Base-by-base conservation (phyloP, 2,888 invertebrate species). In the Embidobia sp. region DNA sequence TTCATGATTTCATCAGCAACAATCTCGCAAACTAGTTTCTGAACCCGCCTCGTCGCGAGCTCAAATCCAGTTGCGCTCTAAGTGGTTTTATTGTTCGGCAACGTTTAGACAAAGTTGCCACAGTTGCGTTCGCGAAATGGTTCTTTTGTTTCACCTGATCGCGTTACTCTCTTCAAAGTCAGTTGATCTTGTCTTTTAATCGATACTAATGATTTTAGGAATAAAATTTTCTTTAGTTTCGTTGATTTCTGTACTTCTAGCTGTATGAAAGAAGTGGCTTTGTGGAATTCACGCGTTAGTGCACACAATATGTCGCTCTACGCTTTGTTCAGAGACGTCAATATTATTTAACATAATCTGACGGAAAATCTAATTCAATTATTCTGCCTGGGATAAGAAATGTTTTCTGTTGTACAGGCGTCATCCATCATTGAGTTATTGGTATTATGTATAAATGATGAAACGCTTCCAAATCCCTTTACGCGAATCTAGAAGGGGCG, bases 341-440 rank as follows among this genome's bases (percentile, higher is more conserved):
- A 18, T 19, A 46, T 48, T 13, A 59, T 42, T 26, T 48, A 11
- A 22, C 18, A n/a, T 40, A 46, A 64, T 55, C 48, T 16, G 15
- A 37, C 18, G 35, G 10, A 27, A 64, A 73, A 64, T 57, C 49
- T 11, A 42, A 57, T 64, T 72, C 73, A 57, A 57, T 73, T 64
- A 64, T 74, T 51, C 59, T 59, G 0, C 4, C 0, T 26, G 37
- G 51, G 53, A 63, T 66, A 57, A 73, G 26, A 10, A 26, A 64
- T 57, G 57, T 59, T 73, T 66, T 35, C 22, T 11, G 35, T 44
- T 57, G 57, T 66, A 42, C 49, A 33, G 7, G 7, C 49, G 29
- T 29, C 66, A 73, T 73, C 66, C 57, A 73, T 73, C 73, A 73
- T 57, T 66, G 57, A 64, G 64, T 66, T 73, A 66, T 59, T 73